Base-by-base conservation (phyloP, 2,113 vertebrate genomes). In the Oncorhynchus nerka region DNA sequence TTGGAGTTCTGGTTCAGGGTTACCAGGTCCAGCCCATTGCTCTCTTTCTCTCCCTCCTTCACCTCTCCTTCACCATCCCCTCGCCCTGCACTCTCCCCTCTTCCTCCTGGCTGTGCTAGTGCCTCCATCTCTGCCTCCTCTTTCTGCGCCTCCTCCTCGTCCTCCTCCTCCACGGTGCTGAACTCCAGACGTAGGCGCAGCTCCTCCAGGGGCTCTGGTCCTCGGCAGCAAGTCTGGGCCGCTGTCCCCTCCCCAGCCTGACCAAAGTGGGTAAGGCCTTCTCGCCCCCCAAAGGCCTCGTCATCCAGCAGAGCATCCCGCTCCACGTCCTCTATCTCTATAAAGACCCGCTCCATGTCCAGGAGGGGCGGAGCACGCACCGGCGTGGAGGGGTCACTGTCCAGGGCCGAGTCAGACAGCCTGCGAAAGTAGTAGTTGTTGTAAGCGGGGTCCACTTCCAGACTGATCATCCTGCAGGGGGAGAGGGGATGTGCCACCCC, bases 361-460 rank as follows among this genome's bases (percentile, higher is more conserved):
- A 94, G 70, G 70, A 93, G 82, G 0, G 92, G 90, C 16, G 91
- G 88, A 16, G 89, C 76, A 0, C 89, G 85, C 48, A 80, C 92
- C 0, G 90, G 93, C 0, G 82, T 89, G 5, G 93, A 76, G 24
- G 89, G 92, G 79, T 95, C 93, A 55, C 95, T 96, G 81, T 95
- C 95, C 75, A 95, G 90, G 0, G 95, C 93, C 0, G 96, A 94
- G 87, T 97, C 95, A 0, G 96, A 96, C 57, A 98, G 95, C 64
- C 93, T 92, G 2, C 89, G 94, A 88, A 97, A 97, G 83, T 96
- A 98, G 89, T 95, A 97, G 15, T 93, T 92, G 88, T 92, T 93
- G 85, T 94, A 94, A 39, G 91, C 88, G 0, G 92, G 94, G 82
- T 94, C 92, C 0, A 94, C 89, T 8, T 93, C 91, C 77, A 92